Base-by-base conservation (phyloP, 2,888 invertebrate genomes). In the Leptopterna dolabrata region DNA sequence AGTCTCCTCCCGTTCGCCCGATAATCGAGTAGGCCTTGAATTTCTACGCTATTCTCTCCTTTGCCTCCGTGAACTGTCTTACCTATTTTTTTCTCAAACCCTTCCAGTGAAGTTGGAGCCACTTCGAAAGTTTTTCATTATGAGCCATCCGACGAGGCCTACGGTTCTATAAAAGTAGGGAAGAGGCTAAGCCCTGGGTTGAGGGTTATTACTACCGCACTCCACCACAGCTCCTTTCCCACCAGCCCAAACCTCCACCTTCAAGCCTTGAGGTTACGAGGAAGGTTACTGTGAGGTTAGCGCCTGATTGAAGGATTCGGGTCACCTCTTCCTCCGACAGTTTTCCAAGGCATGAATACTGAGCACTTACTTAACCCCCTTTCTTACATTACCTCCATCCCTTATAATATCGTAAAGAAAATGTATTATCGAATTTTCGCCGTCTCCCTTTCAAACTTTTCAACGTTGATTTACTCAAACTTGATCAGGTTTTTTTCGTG, bases 41-140 rank as follows among this genome's bases (percentile, higher is more conserved):
- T 82, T 70, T 76, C 19, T 43, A 14, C 36, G 36, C 63, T 16
- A 9, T 70, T 24, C 45, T 19, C 30, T 81, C 55, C 81, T 36
- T 51, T 24, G 24, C 27, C 9, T 7, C 55, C 29, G 51, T 1
- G 55, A 30, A 24, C 24, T 24, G 63, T 63, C 24, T 63, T 63
- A 19, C 19, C 16, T 27, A 19, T 78, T 45, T 45, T 43, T 71
- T 71, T 71, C 43, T 41, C 63, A 9, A 63, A 36, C 63, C 43
- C 41, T 41, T 76, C 55, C 85, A 76, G 73, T 85, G 85, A 85
- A 85, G 85, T 85, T 76, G 45, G 24, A 85, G 85, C 85, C 85
- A 73, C 85, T 85, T 85, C 47, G 76, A 76, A 85, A 85, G 85
- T 85, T 85, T 85, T 85, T 85, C 85, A 85, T 85, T 85, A 85